A percentile compares a stretch with the other conserved stretches of the same genome.
These are phyloP conservation scores for Erythrolamprus reginae DNA, from an alignment of 2,113 vertebrate species.

Conservation along the genomic window DNA sequence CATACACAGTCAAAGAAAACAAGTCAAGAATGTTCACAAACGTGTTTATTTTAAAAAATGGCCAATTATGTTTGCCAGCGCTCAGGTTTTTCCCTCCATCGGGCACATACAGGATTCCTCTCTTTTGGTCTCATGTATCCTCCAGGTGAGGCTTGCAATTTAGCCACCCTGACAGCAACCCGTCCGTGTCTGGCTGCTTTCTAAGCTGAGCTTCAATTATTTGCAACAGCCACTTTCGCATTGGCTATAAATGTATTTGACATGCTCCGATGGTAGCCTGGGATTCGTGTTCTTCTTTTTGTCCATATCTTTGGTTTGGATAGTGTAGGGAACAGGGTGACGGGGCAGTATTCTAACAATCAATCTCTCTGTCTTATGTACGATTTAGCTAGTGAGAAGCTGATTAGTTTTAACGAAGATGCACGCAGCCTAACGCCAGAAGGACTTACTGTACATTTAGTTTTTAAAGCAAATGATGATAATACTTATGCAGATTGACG, in stretches of 20 bases:
- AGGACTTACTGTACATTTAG: not conserved
- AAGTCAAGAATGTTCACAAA: slow-evolving; percentile 1
- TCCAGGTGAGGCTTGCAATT: not conserved
- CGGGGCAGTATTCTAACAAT: not conserved
- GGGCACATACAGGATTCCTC: not conserved
- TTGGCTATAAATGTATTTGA: not conserved
- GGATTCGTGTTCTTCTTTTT: not conserved
- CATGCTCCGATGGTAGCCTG: not conserved
- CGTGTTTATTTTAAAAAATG: slow-evolving; percentile 3
- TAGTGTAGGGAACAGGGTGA: not conserved
- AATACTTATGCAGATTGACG: not conserved
- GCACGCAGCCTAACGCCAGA: not conserved
- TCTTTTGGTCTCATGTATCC: not conserved
- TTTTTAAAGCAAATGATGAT: not conserved
- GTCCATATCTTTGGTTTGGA: not conserved
- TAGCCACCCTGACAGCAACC: not conserved
- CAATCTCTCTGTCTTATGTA: not conserved
- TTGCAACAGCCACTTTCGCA: not conserved
- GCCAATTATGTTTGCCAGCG: slow-evolving; percentile 8
- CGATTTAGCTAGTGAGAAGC: not conserved
- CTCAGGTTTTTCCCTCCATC: not conserved
- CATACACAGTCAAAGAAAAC: slow-evolving; percentile 6
- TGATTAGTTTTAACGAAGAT: not conserved
- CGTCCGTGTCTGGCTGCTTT: slow-evolving; percentile 7
- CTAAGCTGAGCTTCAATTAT: not conserved